phyloP scores from a whole-genome alignment of 2,113 vertebrate genomes.

The Chaenogobius annularis region DNA sequence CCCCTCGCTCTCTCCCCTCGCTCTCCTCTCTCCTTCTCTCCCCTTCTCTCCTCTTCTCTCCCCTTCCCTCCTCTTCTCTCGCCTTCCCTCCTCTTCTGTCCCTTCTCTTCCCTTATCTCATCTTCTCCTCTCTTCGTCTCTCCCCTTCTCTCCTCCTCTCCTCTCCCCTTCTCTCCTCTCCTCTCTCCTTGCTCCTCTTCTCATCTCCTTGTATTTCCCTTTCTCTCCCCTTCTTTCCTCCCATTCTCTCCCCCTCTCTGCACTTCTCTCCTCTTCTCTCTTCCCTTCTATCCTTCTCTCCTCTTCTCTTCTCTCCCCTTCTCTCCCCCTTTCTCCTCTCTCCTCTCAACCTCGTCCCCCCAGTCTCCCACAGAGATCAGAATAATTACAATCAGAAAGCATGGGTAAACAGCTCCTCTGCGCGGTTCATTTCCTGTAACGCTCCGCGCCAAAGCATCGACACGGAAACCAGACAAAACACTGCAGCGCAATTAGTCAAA shows the following conservation, averaged over 20 bases:
- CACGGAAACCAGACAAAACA: not conserved
- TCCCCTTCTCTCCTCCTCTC: not conserved
- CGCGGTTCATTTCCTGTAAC: not conserved
- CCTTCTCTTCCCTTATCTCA: not conserved
- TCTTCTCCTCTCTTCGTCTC: not conserved
- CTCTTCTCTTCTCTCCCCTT: not conserved
- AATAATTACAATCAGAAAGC: not conserved
- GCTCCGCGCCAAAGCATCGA: not conserved
- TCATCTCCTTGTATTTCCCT: too few species aligned
- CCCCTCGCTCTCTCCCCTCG: too few species aligned
- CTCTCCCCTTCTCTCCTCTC: not conserved
- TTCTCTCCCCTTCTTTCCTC: too few species aligned
- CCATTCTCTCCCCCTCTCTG: too few species aligned
- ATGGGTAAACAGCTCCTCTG: not conserved
- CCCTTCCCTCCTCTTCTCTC: too few species aligned
- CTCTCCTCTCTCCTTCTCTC: not conserved
- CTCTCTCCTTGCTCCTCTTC: not conserved
- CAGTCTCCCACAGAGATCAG: not conserved
- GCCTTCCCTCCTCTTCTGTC: too few species aligned
- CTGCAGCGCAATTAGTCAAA: not conserved
- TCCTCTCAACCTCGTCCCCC: not conserved
- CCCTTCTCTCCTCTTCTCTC: too few species aligned
- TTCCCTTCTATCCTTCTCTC: too few species aligned
- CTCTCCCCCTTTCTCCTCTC: not conserved
- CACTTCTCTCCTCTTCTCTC: too few species aligned